Conservation (phyloP, 2,797 vertebrate species). For the Zenarchopterus dispar region DNA sequence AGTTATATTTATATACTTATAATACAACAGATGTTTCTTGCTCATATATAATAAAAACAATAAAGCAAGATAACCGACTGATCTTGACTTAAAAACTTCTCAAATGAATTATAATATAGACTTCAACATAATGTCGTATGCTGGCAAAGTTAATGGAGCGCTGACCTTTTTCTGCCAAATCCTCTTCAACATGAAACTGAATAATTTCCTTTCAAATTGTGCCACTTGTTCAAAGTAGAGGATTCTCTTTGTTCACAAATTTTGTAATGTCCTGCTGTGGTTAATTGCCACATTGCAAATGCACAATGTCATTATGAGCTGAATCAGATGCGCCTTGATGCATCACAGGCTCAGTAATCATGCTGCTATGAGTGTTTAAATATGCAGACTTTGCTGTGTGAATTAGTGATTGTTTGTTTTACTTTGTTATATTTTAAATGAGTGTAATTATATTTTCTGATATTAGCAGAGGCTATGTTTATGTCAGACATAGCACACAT, state of each 20-base stretch:
- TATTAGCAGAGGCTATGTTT: neutral
- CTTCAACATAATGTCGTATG: neutral
- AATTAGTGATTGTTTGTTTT: constrained; percentile 16
- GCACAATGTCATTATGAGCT: neutral
- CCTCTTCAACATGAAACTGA: neutral
- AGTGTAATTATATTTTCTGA: neutral
- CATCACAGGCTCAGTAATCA: constrained; percentile 8
- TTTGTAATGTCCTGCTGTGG: neutral
- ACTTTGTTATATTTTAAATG: neutral
- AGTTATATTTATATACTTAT: no score
- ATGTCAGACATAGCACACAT: neutral
- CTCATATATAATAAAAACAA: no score
- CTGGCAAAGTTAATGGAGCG: neutral
- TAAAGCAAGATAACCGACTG: no score
- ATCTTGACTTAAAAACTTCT: no score
- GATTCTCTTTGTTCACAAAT: neutral
- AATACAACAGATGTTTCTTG: no score
- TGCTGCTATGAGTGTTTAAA: neutral
- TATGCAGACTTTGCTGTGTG: neutral
- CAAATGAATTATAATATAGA: neutral
- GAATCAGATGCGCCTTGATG: constrained; percentile 1
- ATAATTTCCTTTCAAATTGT: neutral
- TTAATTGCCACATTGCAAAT: constrained; percentile 7
- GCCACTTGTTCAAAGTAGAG: neutral
- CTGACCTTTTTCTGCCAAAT: neutral